Conservation (phyloP, 2,888 invertebrate species). For the Osedax frankpressi region DNA sequence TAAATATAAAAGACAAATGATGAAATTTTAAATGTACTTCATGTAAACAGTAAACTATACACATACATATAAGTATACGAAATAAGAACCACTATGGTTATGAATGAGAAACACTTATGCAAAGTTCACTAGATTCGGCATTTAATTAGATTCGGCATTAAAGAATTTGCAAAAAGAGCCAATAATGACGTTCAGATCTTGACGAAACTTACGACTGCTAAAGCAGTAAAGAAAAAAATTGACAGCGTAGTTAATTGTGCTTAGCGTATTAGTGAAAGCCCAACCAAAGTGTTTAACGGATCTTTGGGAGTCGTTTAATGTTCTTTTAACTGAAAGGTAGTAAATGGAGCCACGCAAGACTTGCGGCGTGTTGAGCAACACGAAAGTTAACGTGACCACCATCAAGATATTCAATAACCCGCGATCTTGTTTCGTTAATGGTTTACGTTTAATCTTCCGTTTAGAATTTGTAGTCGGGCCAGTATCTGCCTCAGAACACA, state of each 20-base stretch:
- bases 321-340: not conserved
- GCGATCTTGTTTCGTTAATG: not conserved
- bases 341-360: not conserved
- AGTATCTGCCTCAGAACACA: too few relatives aligned
- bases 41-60: too few relatives aligned
- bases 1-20: too few relatives aligned
- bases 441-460: not conserved
- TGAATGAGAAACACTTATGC: too few relatives aligned
- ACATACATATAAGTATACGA: too few relatives aligned
- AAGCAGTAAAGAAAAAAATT: not conserved
- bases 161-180: too few relatives aligned
- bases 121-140: too few relatives aligned
- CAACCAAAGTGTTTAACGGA: not conserved
- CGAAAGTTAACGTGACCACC: not conserved
- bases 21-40: too few relatives aligned
- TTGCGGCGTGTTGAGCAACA: not conserved
- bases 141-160: too few relatives aligned
- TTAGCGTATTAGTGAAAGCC: not conserved
- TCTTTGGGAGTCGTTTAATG: not conserved
- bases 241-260: not conserved
- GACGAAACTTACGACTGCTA: not conserved
- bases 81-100: too few relatives aligned
- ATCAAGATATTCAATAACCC: not conserved
- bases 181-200: too few relatives aligned
- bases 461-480: too few relatives aligned